Percentiles rank a stretch among this genome's conserved stretches.
phyloP scores from a whole-genome alignment of 2,113 vertebrate species.

The Anhinga rufa region DNA sequence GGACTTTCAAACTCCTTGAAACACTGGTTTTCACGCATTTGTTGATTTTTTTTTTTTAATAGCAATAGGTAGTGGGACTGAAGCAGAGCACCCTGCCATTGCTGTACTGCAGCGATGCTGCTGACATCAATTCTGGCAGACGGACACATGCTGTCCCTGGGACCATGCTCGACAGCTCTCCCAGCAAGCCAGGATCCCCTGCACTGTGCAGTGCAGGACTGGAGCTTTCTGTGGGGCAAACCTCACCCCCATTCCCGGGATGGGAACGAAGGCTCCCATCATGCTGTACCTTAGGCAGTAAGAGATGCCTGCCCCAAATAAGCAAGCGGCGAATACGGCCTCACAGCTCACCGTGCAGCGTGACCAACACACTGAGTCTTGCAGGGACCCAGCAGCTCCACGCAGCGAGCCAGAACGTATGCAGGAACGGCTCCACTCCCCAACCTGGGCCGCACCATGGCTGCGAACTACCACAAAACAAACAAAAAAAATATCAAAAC shows the following conservation, averaged over 20 bases:
- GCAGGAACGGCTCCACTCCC: not conserved
- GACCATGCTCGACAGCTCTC: not conserved
- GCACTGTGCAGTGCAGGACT: rapidly evolving
- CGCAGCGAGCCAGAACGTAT: rapidly evolving
- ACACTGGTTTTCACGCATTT: not conserved
- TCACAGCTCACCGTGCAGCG: not conserved
- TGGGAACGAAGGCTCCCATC: too few species aligned
- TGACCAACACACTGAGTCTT: rapidly evolving
- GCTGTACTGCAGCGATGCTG: not conserved
- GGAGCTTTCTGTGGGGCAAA: not conserved
- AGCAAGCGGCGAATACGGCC: rapidly evolving
- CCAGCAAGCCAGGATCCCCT: not conserved
- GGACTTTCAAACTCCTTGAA: not conserved
- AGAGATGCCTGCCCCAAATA: not conserved
- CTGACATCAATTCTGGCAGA: not conserved
- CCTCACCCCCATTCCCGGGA: not conserved
- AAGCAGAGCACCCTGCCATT: not conserved
- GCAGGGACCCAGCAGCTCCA: not conserved
- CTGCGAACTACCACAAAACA: not conserved
- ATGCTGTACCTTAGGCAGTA: rapidly evolving
- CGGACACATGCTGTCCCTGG: rapidly evolving
- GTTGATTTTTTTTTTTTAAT: not conserved
- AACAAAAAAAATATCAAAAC: not conserved
- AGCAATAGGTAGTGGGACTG: not conserved
- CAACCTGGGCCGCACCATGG: rapidly evolving